These are phyloP conservation scores for Corythoichthys intestinalis DNA, from an alignment of 2,113 vertebrate genomes.

Conservation along the genomic window DNA sequence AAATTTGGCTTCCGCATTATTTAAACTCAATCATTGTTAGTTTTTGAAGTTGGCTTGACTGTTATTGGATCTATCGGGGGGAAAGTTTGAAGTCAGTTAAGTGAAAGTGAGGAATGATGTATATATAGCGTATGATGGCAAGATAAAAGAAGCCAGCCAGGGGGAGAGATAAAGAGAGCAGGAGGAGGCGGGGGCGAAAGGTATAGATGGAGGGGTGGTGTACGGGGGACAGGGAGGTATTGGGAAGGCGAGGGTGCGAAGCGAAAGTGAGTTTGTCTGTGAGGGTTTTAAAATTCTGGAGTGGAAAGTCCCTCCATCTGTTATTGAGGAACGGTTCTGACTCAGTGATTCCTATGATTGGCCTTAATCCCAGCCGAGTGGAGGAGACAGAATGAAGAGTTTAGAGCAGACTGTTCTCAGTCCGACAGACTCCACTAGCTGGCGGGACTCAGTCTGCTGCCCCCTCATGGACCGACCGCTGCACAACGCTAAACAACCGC, in stretches of 20 bases:
- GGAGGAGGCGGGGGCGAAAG: constrained; percentile 18
- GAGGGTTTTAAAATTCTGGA: constrained; percentile 71
- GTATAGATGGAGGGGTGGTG: constrained; percentile 13
- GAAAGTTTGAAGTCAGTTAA: constrained; percentile 55
- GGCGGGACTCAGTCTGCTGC: constrained; percentile 53
- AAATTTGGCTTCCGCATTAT: constrained; percentile 6
- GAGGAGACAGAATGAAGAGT: constrained; percentile 69
- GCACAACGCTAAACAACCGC: constrained; percentile 32
- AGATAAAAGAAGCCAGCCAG: constrained; percentile 49
- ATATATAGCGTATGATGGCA: constrained; percentile 51
- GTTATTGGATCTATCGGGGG: constrained; percentile 47
- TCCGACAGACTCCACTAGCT: constrained; percentile 66
- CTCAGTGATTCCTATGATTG: constrained; percentile 68
- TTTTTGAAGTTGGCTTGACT: constrained; percentile 44
- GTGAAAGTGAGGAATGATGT: constrained; percentile 62
- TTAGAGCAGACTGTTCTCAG: constrained; percentile 69
- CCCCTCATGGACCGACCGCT: constrained; percentile 52
- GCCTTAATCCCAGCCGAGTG: constrained; percentile 69
- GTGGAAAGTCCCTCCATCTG: constrained; percentile 59
- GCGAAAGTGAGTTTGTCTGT: constrained; percentile 57
- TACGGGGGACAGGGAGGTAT: neutral
- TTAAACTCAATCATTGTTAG: constrained; percentile 49
- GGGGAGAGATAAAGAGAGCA: constrained; percentile 54
- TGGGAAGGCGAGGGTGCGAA: constrained; percentile 20
- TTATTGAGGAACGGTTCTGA: constrained; percentile 67